Percentiles rank a stretch among this genome's conserved stretches.
Evolutionary conservation across 2,797 vertebrate genomes (phyloP).

Genomic region (Microctenopoma stevenorrisi): DNA sequence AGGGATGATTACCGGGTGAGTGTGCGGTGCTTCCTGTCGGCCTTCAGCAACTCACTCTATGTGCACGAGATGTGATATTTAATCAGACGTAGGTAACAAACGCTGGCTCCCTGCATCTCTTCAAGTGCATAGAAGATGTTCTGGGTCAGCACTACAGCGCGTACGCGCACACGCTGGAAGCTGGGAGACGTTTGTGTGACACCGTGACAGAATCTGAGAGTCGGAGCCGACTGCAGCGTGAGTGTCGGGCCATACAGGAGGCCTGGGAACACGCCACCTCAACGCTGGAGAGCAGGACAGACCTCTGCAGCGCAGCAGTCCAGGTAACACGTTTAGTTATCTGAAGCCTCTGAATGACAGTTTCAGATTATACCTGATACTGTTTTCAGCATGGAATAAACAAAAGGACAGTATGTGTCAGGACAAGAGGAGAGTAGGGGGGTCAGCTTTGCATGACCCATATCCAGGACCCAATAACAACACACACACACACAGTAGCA

Average conservation of each 20-base stretch:
- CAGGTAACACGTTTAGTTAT: conserved; percentile 79
- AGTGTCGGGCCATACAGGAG: conserved; percentile 81
- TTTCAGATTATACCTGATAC: too few species aligned
- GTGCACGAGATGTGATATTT: background rate
- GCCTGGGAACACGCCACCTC: conserved; percentile 79
- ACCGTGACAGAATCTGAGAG: conserved; percentile 46
- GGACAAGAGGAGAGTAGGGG: conserved; percentile 34
- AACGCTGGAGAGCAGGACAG: conserved; percentile 73
- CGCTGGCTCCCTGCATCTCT: background rate
- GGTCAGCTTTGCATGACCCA: conserved; percentile 63
- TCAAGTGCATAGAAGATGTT: conserved; percentile 81
- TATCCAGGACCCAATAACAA: conserved; percentile 40
- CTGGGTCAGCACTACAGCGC: conserved; percentile 75
- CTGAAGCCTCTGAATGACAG: background rate
- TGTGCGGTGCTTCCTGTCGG: background rate
- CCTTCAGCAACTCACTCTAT: background rate
- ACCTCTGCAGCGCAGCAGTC: conserved; percentile 61
- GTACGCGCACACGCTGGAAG: conserved; percentile 78
- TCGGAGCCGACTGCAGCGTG: conserved; percentile 71
- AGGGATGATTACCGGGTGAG: conserved; percentile 77
- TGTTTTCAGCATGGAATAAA: background rate
- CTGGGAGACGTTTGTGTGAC: conserved; percentile 76
- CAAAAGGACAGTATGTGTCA: conserved; percentile 14
- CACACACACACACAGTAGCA: conserved; percentile 15
- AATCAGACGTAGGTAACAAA: background rate